These are phyloP conservation scores for Hormaphis cornu DNA, from an alignment of 1,140 invertebrate species.

Conservation along the genomic window DNA sequence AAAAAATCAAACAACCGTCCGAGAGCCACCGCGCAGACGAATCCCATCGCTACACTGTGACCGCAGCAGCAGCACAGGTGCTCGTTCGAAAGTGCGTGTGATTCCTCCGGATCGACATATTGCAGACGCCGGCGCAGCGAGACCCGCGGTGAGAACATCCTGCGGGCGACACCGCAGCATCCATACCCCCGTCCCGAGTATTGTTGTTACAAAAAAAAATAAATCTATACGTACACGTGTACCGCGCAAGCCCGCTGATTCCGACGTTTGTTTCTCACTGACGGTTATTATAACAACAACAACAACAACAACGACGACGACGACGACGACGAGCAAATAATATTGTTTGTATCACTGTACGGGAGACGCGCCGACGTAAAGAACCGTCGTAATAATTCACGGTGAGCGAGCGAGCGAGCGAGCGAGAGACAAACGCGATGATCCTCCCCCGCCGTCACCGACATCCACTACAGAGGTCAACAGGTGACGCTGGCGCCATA, in stretches of 20 bases:
- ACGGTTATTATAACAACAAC: not conserved
- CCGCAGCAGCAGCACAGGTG: too few species aligned
- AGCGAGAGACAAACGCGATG: not conserved
- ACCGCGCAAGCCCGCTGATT: not conserved
- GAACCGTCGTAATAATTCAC: too few species aligned
- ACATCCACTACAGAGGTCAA: conserved; percentile 13
- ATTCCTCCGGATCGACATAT: too few species aligned
- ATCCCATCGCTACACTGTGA: too few species aligned
- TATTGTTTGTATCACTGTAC: not conserved
- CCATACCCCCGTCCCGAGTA: not conserved
- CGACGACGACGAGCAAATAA: not conserved
- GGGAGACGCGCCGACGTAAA: not conserved
- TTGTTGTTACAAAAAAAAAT: too few species aligned
- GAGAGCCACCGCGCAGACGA: too few species aligned
- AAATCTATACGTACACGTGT: too few species aligned
- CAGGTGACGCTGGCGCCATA: conserved; percentile 31
- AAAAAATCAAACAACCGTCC: too few species aligned
- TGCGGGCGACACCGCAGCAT: not conserved
- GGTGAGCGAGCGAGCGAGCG: not conserved
- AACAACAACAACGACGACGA: not conserved
- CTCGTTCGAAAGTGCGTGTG: too few species aligned
- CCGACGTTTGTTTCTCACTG: not conserved
- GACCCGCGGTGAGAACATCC: conserved; percentile 27
- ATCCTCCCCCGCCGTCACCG: too few species aligned
- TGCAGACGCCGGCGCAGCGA: too few species aligned